These are phyloP conservation scores for Gastrophryne carolinensis DNA, from an alignment of 2,797 vertebrate species.

Conservation along the genomic window DNA sequence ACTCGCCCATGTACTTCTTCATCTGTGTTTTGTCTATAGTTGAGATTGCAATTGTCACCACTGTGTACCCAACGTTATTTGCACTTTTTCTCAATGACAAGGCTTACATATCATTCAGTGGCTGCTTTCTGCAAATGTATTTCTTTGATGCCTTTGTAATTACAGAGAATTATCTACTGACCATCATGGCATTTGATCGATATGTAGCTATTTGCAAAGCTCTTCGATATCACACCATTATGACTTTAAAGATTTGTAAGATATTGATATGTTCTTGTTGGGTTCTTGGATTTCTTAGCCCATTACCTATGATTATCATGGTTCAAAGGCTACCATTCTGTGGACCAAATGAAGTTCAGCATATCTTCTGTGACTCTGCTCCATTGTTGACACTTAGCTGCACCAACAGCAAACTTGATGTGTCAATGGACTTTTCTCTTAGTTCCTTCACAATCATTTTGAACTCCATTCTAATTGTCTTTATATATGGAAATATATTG, in stretches of 20 bases:
- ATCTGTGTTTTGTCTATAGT: conserved; percentile 52
- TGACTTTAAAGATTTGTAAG: conserved; percentile 46
- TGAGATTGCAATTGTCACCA: conserved; percentile 20
- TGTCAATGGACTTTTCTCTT: conserved; percentile 25
- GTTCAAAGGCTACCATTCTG: conserved; percentile 42
- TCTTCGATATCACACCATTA: conserved; percentile 52
- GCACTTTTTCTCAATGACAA: conserved; percentile 21
- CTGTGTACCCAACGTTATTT: conserved; percentile 51
- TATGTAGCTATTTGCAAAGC: conserved; percentile 27
- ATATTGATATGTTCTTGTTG: conserved; percentile 47
- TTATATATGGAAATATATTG: conserved; percentile 55
- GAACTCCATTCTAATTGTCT: conserved; percentile 46
- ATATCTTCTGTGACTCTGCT: conserved; percentile 56
- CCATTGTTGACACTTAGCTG: conserved; percentile 53
- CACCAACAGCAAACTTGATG: conserved; percentile 1
- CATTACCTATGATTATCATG: conserved; percentile 12
- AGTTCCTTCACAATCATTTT: conserved; percentile 33
- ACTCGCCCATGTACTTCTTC: conserved; percentile 58
- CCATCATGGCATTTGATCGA: conserved; percentile 49
- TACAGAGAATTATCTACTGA: conserved; percentile 49
- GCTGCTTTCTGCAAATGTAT: conserved; percentile 54
- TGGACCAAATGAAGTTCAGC: conserved; percentile 37
- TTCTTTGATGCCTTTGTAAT: conserved; percentile 55
- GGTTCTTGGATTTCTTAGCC: conserved; percentile 34
- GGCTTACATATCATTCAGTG: conserved; percentile 32